phyloP scores from a whole-genome alignment of 1,140 invertebrate species.

The Drosophila bocqueti region DNA sequence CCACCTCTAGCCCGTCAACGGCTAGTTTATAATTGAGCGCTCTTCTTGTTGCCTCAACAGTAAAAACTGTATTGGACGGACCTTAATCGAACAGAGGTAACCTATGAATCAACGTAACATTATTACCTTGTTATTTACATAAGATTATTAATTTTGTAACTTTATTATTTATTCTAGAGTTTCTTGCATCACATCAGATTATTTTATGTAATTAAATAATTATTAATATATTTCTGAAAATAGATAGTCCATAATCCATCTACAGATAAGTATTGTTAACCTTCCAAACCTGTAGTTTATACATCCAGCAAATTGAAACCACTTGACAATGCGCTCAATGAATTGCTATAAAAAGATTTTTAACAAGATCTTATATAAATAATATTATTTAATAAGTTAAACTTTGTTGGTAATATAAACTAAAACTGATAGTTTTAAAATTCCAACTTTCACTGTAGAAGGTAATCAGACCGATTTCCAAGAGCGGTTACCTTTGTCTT shows the following conservation, averaged over 20 bases:
- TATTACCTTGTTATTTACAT: not conserved
- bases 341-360: no score
- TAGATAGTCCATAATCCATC: no score
- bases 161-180: no score
- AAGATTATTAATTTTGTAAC: no score
- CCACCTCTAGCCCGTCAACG: slow-evolving; percentile 41
- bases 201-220: no score
- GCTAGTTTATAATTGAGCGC: slow-evolving; percentile 50
- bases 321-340: no score
- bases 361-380: no score
- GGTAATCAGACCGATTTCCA: not conserved
- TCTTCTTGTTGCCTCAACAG: slow-evolving; percentile 13
- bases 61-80: not conserved
- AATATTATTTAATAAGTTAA: not conserved
- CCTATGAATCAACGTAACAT: not conserved
- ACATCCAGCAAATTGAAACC: no score
- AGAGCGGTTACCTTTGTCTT: not conserved
- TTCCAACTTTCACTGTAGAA: not conserved
- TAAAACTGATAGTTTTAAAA: not conserved
- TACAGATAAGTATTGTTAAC: no score
- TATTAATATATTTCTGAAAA: no score
- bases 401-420: not conserved
- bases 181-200: no score
- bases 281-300: no score
- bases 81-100: not conserved